Evolutionary conservation across 1,140 invertebrate genomes (phyloP), one percentile per base, ranked within the genome.

Genomic region (Vanessa tameamea): DNA sequence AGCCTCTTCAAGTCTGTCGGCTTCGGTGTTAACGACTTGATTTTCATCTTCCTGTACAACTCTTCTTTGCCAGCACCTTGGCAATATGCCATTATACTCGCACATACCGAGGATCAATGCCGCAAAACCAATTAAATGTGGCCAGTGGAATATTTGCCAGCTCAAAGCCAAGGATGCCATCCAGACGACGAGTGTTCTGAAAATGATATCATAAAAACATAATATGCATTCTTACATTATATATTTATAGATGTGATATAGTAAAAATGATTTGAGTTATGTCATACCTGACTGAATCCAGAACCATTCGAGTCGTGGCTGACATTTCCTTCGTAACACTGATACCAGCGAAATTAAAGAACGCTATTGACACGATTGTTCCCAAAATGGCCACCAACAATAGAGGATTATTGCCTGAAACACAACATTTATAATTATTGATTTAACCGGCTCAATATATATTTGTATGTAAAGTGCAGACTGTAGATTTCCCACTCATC

Each of bases 311-410:
- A 3, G 98, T 98, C 1, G 97, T 98, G 14, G 98, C 97, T 57
- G 96, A 97, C 75, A 98, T 94, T 91, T 98, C 97, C 93, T 99
- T 99, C 0, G 98, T 98, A n/a, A 99, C 97, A 85, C 96, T 97
- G 26, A 99, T 96, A 23, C 98, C 98, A 85, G 98, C 96, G 93
- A 98, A 99, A 89, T 99, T 99, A 93, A 99, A 99, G 87, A 99
- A 98, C 3, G 98, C 98, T 81, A 99, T 99, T 69, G 97, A 98
- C 7, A 98, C 83, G 14, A 97, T 94, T n/a, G 97, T 98, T 75
- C 97, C 97, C 95, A 90, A 50, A 84, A 94, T 86, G 1, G 93
- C 85, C 5, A 92, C 31, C 13, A 93, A 63, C 43, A 94, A 65
- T 9, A 87, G 66, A 0, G 87, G 82, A 77, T 93, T 94, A 50